Conservation (phyloP, 2,113 vertebrate species). For the Hippocampus zosterae region DNA sequence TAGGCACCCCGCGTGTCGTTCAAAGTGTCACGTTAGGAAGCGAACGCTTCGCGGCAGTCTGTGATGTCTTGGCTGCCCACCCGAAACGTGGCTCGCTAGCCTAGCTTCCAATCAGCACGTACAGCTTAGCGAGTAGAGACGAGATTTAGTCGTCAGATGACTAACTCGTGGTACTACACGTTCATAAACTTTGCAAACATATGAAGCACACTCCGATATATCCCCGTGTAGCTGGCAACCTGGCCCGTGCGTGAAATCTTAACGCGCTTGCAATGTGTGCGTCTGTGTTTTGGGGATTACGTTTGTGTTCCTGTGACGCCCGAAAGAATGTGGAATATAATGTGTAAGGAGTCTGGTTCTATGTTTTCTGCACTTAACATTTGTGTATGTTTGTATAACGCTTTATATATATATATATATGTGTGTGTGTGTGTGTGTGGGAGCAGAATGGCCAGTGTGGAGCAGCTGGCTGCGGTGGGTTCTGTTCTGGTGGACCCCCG, state of each 20-base stretch:
- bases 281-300: no score
- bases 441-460: conserved; percentile 55
- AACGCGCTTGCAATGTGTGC: no score
- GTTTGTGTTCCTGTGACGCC: no score
- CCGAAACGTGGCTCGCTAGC: neutral
- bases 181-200: no score
- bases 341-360: no score
- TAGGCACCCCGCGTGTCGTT: neutral
- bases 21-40: neutral
- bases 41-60: neutral
- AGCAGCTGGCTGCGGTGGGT: conserved; percentile 76
- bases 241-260: no score
- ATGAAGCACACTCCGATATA: no score
- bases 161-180: neutral
- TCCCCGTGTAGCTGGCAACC: no score
- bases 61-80: neutral
- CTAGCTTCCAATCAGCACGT: neutral
- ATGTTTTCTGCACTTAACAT: no score
- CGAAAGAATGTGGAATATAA: accelerated
- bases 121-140: neutral
- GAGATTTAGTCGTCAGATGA: no score
- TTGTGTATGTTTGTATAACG: neutral
- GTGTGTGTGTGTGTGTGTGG: neutral
- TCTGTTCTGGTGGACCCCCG: conserved; percentile 69
- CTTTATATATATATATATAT: no score